These are phyloP conservation scores for Drosophila sulfurigaster DNA, from an alignment of 1,140 invertebrate genomes.

Conservation along the genomic window DNA sequence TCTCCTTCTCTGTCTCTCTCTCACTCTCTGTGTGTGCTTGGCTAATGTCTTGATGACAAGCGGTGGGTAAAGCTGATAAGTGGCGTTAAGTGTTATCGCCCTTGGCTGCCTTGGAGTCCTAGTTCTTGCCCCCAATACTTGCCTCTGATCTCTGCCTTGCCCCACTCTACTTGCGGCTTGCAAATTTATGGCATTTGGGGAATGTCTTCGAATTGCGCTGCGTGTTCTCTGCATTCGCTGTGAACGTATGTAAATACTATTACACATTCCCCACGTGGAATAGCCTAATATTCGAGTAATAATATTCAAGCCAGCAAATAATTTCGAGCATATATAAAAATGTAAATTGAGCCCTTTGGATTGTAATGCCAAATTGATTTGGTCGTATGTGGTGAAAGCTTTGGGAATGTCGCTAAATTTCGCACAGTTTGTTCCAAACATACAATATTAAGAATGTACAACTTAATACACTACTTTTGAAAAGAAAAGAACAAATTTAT, in stretches of 20 bases:
- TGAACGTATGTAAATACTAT: background rate
- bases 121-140: background rate
- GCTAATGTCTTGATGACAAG: slow-evolving; percentile 66
- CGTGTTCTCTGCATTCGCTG: background rate
- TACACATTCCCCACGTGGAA: background rate
- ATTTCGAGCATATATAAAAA: background rate
- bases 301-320: background rate
- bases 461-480: too few relatives aligned
- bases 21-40: background rate
- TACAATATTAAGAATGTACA: too few relatives aligned
- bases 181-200: slow-evolving; percentile 54
- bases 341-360: background rate
- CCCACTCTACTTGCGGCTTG: background rate
- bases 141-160: background rate
- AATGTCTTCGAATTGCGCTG: slow-evolving; percentile 1
- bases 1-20: background rate
- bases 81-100: slow-evolving; percentile 66
- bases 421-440: too few relatives aligned
- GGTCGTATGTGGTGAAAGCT: too few relatives aligned
- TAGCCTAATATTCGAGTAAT: background rate
- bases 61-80: slow-evolving; percentile 55
- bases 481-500: too few relatives aligned
- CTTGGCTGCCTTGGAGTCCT: slow-evolving; percentile 20
- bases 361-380: background rate
- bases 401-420: too few relatives aligned